phyloP scores from a whole-genome alignment of 2,888 invertebrate species.

The Heliconius charithonia region DNA sequence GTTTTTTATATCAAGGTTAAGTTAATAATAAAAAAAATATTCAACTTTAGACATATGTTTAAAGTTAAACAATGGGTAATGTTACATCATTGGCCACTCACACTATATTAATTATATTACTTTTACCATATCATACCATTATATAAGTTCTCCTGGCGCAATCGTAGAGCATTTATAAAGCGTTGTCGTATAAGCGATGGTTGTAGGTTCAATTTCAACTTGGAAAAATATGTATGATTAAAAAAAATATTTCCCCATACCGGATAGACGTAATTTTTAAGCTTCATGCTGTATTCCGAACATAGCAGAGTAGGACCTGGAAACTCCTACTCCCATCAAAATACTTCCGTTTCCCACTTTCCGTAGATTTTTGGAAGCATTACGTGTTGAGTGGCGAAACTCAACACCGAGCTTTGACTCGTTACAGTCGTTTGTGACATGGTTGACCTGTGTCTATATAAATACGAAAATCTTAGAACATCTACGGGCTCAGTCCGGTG shows the following conservation, averaged over 20 bases:
- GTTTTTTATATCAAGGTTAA: slow-evolving; percentile 6
- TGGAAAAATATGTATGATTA: background rate
- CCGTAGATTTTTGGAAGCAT: no score
- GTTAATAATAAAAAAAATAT: background rate
- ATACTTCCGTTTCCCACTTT: no score
- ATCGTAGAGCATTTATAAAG: background rate
- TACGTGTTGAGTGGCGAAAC: no score
- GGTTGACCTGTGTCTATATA: no score
- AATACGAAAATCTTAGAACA: no score
- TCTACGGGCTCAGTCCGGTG: no score
- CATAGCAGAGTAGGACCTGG: no score
- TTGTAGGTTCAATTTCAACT: background rate
- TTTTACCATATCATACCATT: background rate
- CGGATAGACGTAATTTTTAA: no score
- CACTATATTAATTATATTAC: background rate
- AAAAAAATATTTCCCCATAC: background rate
- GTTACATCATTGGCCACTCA: slow-evolving; percentile 2
- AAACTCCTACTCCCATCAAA: no score
- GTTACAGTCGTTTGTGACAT: no score
- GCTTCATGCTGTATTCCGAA: no score
- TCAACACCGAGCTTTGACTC: no score
- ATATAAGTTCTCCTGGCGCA: background rate
- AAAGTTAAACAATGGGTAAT: background rate
- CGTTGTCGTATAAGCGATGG: background rate
- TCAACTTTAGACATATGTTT: slow-evolving; percentile 12